These are phyloP conservation scores for Acromyrmex echinatior DNA, from an alignment of 1,140 invertebrate genomes.

Conservation along the genomic window DNA sequence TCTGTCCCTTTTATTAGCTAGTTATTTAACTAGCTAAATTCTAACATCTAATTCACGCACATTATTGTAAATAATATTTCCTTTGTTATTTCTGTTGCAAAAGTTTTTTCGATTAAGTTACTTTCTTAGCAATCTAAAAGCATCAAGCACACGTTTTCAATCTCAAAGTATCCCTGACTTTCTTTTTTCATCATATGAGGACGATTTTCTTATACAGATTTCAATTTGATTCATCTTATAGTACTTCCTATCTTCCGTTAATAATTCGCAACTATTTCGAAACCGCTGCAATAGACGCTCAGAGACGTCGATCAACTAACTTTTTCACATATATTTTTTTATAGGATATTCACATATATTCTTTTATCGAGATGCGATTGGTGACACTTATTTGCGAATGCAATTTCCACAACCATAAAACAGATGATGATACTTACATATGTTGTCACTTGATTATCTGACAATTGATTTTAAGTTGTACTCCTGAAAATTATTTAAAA, in stretches of 20 bases:
- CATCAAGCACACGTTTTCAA: neutral
- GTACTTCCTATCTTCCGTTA: neutral
- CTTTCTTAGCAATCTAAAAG: neutral
- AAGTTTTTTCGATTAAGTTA: neutral
- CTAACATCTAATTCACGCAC: no score
- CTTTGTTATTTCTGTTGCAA: no score
- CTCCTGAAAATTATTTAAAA: neutral
- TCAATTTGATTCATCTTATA: slow-evolving; percentile 6
- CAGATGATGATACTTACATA: neutral
- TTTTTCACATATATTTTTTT: slow-evolving; percentile 4
- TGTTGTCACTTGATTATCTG: neutral
- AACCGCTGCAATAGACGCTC: neutral
- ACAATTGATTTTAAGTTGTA: neutral
- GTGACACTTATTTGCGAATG: neutral
- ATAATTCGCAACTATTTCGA: slow-evolving; percentile 35
- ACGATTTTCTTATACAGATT: neutral
- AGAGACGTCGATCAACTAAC: neutral
- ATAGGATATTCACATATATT: neutral
- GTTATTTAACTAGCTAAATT: no score
- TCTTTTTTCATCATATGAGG: neutral
- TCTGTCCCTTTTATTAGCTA: no score
- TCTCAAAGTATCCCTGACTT: neutral
- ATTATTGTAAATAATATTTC: no score
- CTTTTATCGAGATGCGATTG: neutral
- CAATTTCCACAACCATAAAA: neutral